A percentile compares a stretch with the other conserved stretches of the same genome.
Conservation (phyloP, 1,140 invertebrate genomes). For the Ooceraea biroi region DNA sequence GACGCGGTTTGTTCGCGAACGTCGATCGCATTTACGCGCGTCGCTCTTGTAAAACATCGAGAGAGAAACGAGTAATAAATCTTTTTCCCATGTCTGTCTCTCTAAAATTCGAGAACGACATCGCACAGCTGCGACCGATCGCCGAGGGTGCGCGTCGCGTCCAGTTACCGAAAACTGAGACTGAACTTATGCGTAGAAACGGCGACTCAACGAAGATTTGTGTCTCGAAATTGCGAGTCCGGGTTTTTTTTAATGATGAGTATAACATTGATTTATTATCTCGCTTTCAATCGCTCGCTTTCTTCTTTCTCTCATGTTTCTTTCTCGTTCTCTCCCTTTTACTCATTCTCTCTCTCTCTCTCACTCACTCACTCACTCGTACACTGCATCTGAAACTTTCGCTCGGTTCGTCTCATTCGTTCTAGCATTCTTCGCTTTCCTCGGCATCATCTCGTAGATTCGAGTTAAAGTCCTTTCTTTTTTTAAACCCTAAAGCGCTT, state of each 20-base stretch:
- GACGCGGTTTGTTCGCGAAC: constrained; percentile 50
- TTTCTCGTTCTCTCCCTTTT: constrained; percentile 47
- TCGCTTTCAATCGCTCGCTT: constrained; percentile 37
- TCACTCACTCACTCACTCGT: constrained; percentile 18
- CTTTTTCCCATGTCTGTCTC: background rate
- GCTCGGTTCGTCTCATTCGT: constrained; percentile 44
- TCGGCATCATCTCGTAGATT: constrained; percentile 85
- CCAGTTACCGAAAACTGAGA: constrained; percentile 73
- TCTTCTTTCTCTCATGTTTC: constrained; percentile 53
- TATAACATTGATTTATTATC: constrained; percentile 81
- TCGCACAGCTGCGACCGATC: constrained; percentile 34
- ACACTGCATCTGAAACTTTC: constrained; percentile 44
- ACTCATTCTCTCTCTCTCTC: constrained; percentile 4
- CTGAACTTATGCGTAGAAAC: constrained; percentile 77
- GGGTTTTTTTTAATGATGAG: constrained; percentile 66
- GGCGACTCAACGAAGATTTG: constrained; percentile 75
- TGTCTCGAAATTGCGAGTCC: constrained; percentile 76
- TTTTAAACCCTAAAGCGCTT: constrained; percentile 66
- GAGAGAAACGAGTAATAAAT: constrained; percentile 13
- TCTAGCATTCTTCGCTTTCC: constrained; percentile 61
- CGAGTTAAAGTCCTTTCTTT: constrained; percentile 69
- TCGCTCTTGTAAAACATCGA: background rate
- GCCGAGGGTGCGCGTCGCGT: constrained; percentile 26
- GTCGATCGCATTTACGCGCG: constrained; percentile 26
- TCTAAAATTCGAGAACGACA: background rate